A percentile compares a stretch with the other conserved stretches of the same genome.
These are phyloP conservation scores for Drosophila demipolita DNA, from an alignment of 2,888 invertebrate species.

Conservation along the genomic window DNA sequence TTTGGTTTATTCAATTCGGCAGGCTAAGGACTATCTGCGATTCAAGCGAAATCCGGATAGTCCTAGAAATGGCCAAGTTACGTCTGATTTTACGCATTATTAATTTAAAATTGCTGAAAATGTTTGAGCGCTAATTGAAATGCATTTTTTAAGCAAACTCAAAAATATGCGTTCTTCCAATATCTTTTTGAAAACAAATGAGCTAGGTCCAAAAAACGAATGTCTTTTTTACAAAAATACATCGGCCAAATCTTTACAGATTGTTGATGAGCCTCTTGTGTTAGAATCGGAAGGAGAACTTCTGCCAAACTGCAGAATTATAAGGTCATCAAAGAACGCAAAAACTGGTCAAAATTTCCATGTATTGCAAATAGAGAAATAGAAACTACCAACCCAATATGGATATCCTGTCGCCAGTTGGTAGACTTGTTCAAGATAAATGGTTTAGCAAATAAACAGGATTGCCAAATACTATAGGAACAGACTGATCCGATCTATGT, in stretches of 20 bases:
- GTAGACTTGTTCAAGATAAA: neutral
- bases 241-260: neutral
- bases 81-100: neutral
- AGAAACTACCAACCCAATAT: too few species aligned
- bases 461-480: neutral
- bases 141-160: neutral
- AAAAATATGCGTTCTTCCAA: neutral
- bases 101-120: neutral
- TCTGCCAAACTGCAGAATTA: neutral
- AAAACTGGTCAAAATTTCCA: neutral
- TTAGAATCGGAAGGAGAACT: neutral
- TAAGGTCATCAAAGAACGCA: neutral
- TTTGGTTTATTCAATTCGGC: neutral
- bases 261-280: too few species aligned
- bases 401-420: neutral
- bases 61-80: neutral
- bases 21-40: neutral
- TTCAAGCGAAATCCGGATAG: neutral
- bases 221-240: neutral
- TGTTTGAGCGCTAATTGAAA: neutral
- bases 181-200: too few species aligned
- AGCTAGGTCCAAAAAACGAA: neutral
- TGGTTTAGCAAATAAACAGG: neutral
- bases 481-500: neutral
- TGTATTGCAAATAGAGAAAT: too few species aligned